Conservation (phyloP, 2,113 vertebrate species). For the Dolichotis patagonum region DNA sequence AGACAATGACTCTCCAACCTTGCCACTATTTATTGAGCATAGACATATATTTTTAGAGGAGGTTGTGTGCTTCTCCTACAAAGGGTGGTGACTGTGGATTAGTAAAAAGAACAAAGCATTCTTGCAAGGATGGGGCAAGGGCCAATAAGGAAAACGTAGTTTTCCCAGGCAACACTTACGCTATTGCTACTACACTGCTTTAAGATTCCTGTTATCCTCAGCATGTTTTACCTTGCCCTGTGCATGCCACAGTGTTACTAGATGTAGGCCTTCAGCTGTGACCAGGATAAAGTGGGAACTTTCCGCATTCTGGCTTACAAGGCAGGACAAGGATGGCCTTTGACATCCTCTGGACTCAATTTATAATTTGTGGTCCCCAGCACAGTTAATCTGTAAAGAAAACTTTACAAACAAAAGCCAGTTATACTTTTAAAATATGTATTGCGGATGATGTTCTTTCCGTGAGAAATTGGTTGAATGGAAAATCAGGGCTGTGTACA, state of each 20-base stretch:
- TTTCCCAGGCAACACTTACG: neutral
- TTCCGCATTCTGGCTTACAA: neutral
- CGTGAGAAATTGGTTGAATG: neutral
- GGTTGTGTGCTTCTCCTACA: neutral
- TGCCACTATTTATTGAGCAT: neutral
- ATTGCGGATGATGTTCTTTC: neutral
- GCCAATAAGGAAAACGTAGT: neutral
- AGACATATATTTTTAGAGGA: neutral
- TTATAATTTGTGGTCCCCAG: too few species aligned
- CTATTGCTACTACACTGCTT: neutral
- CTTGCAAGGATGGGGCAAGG: neutral
- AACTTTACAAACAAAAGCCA: neutral
- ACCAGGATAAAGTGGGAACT: neutral
- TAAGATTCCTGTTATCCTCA: neutral
- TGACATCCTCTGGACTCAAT: neutral
- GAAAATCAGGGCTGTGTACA: neutral
- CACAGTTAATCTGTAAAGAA: neutral
- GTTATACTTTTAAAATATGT: neutral
- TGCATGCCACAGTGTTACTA: neutral
- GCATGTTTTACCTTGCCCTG: neutral
- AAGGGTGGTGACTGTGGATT: neutral
- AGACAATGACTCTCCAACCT: neutral
- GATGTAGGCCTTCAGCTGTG: neutral
- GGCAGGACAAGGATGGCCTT: neutral
- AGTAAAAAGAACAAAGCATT: neutral